phyloP scores from a whole-genome alignment of 2,113 vertebrate genomes.

The Sinocyclocheilus anshuiensis region DNA sequence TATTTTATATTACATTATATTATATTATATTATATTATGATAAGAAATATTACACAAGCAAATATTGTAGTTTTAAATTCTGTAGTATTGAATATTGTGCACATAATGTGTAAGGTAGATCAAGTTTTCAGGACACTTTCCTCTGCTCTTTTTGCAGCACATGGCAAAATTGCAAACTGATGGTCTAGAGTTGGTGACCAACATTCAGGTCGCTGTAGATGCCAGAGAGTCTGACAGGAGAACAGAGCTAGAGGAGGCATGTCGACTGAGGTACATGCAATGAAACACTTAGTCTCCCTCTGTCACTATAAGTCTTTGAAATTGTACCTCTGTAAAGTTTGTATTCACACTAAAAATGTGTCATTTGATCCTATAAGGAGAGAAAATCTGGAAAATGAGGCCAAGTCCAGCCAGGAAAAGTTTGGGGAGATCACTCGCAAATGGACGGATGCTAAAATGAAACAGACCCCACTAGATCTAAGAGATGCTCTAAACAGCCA shows the following conservation, averaged over 20 bases:
- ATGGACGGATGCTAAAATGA: slow-evolving; percentile 71
- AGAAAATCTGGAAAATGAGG: slow-evolving; percentile 68
- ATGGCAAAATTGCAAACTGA: slow-evolving; percentile 75
- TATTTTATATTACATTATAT: neutral
- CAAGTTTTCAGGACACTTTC: neutral
- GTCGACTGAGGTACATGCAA: slow-evolving; percentile 72
- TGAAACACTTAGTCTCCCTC: neutral
- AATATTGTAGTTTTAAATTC: neutral
- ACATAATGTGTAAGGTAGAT: neutral
- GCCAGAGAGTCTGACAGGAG: slow-evolving; percentile 75
- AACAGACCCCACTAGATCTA: slow-evolving; percentile 75
- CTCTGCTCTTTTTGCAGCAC: slow-evolving; percentile 63
- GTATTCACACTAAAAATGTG: neutral
- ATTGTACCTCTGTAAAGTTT: neutral
- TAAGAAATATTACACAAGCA: neutral
- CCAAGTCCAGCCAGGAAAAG: slow-evolving; percentile 69
- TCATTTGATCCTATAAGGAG: slow-evolving; percentile 56
- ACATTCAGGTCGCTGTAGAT: slow-evolving; percentile 80
- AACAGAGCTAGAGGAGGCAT: slow-evolving; percentile 71
- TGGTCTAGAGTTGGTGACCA: slow-evolving; percentile 76
- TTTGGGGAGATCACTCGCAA: slow-evolving; percentile 78
- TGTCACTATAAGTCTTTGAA: neutral
- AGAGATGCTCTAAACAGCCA: slow-evolving; percentile 77
- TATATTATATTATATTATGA: neutral
- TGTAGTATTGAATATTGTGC: neutral